Conservation (phyloP, 2,113 vertebrate genomes). For the Atractosteus spatula region DNA sequence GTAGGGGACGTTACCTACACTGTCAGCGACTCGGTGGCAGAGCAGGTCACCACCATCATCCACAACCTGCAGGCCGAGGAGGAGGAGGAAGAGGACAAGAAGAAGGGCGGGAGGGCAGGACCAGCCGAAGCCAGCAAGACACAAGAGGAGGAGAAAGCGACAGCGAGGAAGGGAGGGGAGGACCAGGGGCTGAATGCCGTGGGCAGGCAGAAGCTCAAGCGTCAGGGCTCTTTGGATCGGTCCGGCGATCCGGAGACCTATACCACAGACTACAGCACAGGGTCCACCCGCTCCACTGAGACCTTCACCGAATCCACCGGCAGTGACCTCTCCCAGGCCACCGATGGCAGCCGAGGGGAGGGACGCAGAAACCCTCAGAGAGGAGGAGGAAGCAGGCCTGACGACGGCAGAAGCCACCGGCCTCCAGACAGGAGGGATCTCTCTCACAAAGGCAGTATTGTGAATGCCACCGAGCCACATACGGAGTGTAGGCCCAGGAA, state of each 20-base stretch:
- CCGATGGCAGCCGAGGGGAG: neutral
- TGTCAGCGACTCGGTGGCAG: slow-evolving; percentile 83
- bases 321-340: slow-evolving; percentile 19
- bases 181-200: neutral
- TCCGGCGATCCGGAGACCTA: slow-evolving; percentile 33
- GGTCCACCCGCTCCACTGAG: slow-evolving; percentile 31
- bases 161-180: neutral
- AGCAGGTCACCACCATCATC: slow-evolving; percentile 84
- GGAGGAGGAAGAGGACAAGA: slow-evolving; percentile 46
- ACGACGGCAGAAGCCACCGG: neutral
- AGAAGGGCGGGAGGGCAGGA: slow-evolving; percentile 24
- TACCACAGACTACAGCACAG: slow-evolving; percentile 16
- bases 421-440: neutral
- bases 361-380: neutral
- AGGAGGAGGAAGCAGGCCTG: neutral
- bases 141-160: neutral
- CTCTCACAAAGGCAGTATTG: neutral
- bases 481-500: neutral
- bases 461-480: neutral
- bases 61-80: slow-evolving; percentile 70
- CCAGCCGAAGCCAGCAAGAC: neutral
- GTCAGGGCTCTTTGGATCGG: slow-evolving; percentile 27
- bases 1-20: slow-evolving; percentile 81
- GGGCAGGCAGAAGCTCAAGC: slow-evolving; percentile 30
- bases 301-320: slow-evolving; percentile 11